Evolutionary conservation across 2,888 invertebrate genomes (phyloP), one percentile per base, ranked within the genome.

Genomic region (Mimumesa dahlbomi): DNA sequence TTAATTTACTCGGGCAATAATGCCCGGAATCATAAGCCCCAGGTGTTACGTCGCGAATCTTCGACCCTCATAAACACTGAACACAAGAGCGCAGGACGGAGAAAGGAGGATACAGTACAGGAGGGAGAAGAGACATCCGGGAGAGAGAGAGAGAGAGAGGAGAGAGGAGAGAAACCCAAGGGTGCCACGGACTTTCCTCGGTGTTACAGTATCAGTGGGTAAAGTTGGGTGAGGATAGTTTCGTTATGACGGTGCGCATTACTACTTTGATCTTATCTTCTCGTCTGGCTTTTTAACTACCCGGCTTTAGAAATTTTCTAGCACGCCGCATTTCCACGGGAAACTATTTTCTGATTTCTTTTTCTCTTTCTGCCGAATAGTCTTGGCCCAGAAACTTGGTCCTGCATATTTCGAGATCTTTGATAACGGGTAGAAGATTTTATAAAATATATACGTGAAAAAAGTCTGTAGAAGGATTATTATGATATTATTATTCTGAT

Each of bases 1-100:
- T 84, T 85, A 85, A 85, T 85, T 85, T 84, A 85, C 83, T 82
- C 73, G 52, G 70, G 79, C 81, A 84, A 84, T 85, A 84, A 84
- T 80, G 84, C 78, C 79, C 50, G 76, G 80, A 84, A 85, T 84
- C 83, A 84, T 84, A 84, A 84, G 84, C 83, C 83, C 82, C 84
- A 86, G 84, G 85, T 86, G 84, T 85, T 85, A 77, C 77, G 61
- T 65, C 71, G 82, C 77, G 83, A 85, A 84, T 84, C 84, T 85
- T 85, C 81, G 82, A 83, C 76, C 79, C 84, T 84, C 83, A 76
- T 85, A 85, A 85, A 84, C 82, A 84, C 73, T 59, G 56, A 49
- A 43, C 53, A 61, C 77, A 63, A 66, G 67, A 64, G 74, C 56
- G 21, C 45, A 50, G 54, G 62, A 67, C 50, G 46, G 71, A 63